Percentiles rank a stretch among this genome's conserved stretches.
phyloP scores from a whole-genome alignment of 2,888 invertebrate genomes.

The Agapetus fuscipes region DNA sequence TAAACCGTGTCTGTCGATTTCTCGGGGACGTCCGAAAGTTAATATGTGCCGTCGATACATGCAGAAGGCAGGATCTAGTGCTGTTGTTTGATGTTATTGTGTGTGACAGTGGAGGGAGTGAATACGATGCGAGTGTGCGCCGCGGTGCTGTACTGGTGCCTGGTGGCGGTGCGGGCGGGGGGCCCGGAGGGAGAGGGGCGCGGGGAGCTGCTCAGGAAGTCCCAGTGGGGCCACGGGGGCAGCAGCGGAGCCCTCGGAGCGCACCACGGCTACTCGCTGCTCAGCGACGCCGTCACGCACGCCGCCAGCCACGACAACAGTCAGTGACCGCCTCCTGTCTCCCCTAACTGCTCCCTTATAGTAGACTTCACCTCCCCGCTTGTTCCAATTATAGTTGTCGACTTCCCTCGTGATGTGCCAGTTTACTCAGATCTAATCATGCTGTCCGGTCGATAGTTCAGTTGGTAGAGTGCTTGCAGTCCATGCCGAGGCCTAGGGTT shows the following conservation, averaged over 20 bases:
- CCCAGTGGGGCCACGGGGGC: conserved; percentile 8
- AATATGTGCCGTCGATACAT: too few species aligned
- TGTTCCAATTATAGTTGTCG: too few species aligned
- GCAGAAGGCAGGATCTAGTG: too few species aligned
- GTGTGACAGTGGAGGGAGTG: too few species aligned
- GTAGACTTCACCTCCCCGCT: too few species aligned
- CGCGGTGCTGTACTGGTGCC: conserved; percentile 45
- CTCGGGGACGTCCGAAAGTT: conserved; percentile 7
- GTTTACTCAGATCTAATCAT: too few species aligned
- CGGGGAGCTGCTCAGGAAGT: conserved; percentile 6
- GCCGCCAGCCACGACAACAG: conserved; percentile 49
- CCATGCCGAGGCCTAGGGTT: too few species aligned
- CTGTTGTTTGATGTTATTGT: too few species aligned
- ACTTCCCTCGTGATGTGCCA: too few species aligned
- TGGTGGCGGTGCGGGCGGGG: conserved; percentile 38
- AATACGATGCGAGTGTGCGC: conserved; percentile 46
- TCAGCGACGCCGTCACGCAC: conserved; percentile 48
- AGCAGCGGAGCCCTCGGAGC: conserved; percentile 2
- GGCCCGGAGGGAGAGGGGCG: conserved; percentile 10
- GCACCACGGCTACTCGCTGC: conserved; percentile 34
- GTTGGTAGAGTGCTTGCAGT: too few species aligned
- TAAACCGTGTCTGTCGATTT: conserved; percentile 9
- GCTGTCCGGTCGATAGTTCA: too few species aligned
- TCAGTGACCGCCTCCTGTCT: conserved; percentile 32
- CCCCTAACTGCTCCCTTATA: too few species aligned